Evolutionary conservation across 2,113 vertebrate genomes (phyloP), one percentile per base, ranked within the genome.

Genomic region (Aleadryas rufinucha): DNA sequence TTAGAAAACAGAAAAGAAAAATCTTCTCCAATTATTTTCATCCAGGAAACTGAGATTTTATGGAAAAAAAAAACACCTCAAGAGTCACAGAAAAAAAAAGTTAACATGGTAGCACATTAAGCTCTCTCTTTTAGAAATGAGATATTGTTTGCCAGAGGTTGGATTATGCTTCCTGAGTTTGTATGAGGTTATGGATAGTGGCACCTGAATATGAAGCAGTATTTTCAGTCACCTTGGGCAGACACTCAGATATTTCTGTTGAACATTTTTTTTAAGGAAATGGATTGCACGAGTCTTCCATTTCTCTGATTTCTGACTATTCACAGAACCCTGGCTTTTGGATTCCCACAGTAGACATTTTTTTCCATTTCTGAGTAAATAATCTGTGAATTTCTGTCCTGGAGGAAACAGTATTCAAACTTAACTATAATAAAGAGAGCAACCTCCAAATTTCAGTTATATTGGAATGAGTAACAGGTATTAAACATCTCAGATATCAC

Each of bases 1-100:
- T 96, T 93, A 90, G 71, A 92, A 93, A 94, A 80, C 54, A 77
- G 82, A 83, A 72, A 83, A 88, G 85, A 93, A 92, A 79, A 77
- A 80, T 88, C 12, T 82, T 27, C 71, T 86, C 19, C 60, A 72
- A 77, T 90, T 93, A 80, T 63, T 94, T 93, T 93, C 26, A 61
- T 83, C 79, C 50, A 70, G 21, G 33, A 94, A 93, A 66, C 50
- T 65, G 26, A 10, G 26, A 77, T 59, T 95, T 88, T 27, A 35
- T 54, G 37, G 17, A n/a, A 60, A 60, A 17, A 50, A 69, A 27
- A 28, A 53, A 8, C 4, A 49, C 6, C 39, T 93, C 21, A 56
- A 75, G 52, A 71, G 70, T 60, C 42, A 87, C 9, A 53, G 41
- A 1, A 15, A 19, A 9, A 35, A 65, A 57, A n/a, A 71, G 17